These are phyloP conservation scores for Ecliptopera silaceata DNA, from an alignment of 2,888 invertebrate species.

Conservation along the genomic window DNA sequence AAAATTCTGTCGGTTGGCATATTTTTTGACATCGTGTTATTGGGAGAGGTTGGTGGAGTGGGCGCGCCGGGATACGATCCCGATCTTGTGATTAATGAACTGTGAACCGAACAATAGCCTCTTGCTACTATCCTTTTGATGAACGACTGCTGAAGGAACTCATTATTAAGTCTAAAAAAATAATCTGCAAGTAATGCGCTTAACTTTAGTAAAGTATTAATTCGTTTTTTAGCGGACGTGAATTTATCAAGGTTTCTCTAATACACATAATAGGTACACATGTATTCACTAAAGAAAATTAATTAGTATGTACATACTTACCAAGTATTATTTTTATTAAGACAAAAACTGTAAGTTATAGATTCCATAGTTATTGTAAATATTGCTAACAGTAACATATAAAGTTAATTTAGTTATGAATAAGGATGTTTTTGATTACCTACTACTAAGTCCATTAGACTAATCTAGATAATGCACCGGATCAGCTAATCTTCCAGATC, in stretches of 20 bases:
- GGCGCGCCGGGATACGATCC: constrained; percentile 61
- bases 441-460: background rate
- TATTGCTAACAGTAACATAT: no score
- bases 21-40: constrained; percentile 14
- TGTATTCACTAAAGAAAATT: no score
- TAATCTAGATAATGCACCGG: background rate
- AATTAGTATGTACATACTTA: no score
- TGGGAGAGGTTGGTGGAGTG: constrained; percentile 41
- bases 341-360: no score
- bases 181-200: constrained; percentile 12
- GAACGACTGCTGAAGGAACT: constrained; percentile 36
- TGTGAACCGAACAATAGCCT: constrained; percentile 73
- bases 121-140: constrained; percentile 49
- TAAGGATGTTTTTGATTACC: background rate
- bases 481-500: constrained; percentile 7
- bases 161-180: constrained; percentile 28
- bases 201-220: background rate
- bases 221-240: background rate
- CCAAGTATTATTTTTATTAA: no score
- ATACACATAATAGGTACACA: no score
- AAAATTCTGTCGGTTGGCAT: no score
- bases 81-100: constrained; percentile 74
- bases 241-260: background rate
- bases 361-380: no score
- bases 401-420: background rate